Conservation (phyloP, 2,113 vertebrate genomes). For the Tyto alba region DNA sequence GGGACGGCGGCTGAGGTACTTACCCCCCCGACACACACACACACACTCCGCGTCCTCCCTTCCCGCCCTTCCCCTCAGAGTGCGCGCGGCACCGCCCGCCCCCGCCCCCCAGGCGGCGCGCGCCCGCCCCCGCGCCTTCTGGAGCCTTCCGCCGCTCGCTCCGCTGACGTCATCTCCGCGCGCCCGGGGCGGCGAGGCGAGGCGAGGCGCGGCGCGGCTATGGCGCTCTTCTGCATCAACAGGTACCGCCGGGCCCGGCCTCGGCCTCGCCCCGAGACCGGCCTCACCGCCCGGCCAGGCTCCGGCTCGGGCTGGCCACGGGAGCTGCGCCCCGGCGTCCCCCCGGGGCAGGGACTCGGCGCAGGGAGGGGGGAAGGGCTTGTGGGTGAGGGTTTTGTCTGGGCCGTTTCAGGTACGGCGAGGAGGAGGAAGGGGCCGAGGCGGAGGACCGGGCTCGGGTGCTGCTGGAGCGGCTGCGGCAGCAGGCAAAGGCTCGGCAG, state of each 20-base stretch:
- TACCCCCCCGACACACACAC: background rate
- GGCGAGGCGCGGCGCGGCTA: background rate
- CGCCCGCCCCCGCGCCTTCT: background rate
- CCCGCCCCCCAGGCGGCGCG: background rate
- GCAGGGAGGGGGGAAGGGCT: background rate
- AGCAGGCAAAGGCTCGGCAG: constrained; percentile 79
- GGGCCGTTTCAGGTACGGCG: constrained; percentile 73
- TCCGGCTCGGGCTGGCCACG: too few species aligned
- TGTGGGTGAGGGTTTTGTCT: background rate
- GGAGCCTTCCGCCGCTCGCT: rapidly evolving
- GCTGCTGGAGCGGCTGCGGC: constrained; percentile 79
- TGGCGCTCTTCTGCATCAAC: constrained; percentile 9
- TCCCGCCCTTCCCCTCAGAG: background rate
- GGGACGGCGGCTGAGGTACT: rapidly evolving
- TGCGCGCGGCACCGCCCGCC: rapidly evolving
- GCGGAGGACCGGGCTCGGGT: constrained; percentile 62
- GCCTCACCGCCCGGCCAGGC: too few species aligned
- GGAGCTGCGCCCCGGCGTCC: background rate
- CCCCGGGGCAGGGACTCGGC: too few species aligned
- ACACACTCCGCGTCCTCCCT: rapidly evolving
- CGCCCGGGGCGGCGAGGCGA: background rate
- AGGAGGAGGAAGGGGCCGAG: constrained; percentile 42
- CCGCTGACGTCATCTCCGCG: background rate
- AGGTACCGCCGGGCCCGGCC: background rate
- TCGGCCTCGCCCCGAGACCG: rapidly evolving